phyloP scores from a whole-genome alignment of 2,797 vertebrate species.

The Dryobates pubescens region DNA sequence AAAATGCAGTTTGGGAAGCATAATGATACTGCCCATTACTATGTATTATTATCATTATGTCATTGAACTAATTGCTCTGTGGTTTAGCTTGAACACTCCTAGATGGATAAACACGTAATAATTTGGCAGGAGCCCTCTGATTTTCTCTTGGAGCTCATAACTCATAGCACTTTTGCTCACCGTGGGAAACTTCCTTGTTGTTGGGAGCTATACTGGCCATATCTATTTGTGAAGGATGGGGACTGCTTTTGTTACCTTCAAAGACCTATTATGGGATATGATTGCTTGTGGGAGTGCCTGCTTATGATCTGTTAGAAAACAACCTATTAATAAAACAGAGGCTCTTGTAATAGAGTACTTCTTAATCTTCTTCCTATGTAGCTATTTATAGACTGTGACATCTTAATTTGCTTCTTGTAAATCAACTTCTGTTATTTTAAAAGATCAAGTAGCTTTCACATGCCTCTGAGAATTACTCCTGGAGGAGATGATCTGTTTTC shows the following conservation, averaged over 20 bases:
- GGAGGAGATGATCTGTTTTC: neutral
- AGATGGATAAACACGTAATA: neutral
- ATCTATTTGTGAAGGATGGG: conserved; percentile 34
- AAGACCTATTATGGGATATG: neutral
- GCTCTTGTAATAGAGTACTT: conserved; percentile 43
- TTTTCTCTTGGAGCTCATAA: neutral
- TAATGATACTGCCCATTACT: neutral
- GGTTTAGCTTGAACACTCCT: neutral
- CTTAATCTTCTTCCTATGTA: conserved; percentile 58
- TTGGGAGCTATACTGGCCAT: neutral
- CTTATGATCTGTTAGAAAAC: conserved; percentile 65
- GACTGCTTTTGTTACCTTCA: conserved; percentile 53
- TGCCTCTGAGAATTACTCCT: conserved; percentile 16
- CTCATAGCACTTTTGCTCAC: neutral
- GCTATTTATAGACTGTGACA: conserved; percentile 62
- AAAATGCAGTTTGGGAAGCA: neutral
- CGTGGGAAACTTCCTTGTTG: conserved; percentile 27
- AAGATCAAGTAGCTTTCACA: conserved; percentile 56
- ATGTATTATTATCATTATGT: fast-evolving
- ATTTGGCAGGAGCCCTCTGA: neutral
- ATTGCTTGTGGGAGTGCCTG: conserved; percentile 53
- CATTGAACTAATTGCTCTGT: neutral
- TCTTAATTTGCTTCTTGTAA: conserved; percentile 57
- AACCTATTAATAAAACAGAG: conserved; percentile 68
- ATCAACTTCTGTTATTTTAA: conserved; percentile 46